phyloP scores from a whole-genome alignment of 2,888 invertebrate species.

The Heliothis peltigera region DNA sequence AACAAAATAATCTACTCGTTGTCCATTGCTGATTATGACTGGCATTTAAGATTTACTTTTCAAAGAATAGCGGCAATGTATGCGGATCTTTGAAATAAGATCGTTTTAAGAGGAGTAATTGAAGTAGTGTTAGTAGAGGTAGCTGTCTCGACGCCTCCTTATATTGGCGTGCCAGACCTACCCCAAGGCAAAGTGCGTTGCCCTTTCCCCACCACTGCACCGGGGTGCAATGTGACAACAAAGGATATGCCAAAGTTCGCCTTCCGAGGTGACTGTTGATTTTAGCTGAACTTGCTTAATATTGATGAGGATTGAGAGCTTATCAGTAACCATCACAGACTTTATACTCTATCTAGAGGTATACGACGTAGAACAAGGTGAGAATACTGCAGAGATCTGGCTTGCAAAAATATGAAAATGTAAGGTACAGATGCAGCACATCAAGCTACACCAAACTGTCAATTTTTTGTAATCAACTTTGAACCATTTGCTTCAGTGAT shows the following conservation, averaged over 20 bases:
- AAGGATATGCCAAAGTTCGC: slow-evolving; percentile 59
- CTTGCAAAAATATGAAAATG: too few relatives aligned
- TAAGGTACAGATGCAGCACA: too few relatives aligned
- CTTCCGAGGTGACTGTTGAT: slow-evolving; percentile 50
- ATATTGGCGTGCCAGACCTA: slow-evolving; percentile 80
- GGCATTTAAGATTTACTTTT: accelerated
- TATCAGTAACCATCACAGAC: slow-evolving; percentile 42
- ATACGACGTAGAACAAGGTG: slow-evolving; percentile 4
- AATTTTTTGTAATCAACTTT: too few relatives aligned
- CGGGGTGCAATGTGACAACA: slow-evolving; percentile 72
- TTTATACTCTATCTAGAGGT: slow-evolving; percentile 19
- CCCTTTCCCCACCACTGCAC: slow-evolving; percentile 64
- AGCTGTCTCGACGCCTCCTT: slow-evolving; percentile 74
- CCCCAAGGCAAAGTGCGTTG: slow-evolving; percentile 80
- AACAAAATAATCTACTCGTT: neutral
- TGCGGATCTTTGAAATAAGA: neutral
- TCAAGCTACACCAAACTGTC: too few relatives aligned
- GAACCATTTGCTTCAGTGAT: too few relatives aligned
- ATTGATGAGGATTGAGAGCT: slow-evolving; percentile 45
- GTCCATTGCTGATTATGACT: slow-evolving; percentile 61
- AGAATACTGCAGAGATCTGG: neutral
- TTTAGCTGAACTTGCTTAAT: slow-evolving; percentile 43
- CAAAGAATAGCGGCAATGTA: slow-evolving; percentile 62
- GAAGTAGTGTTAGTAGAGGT: slow-evolving; percentile 63
- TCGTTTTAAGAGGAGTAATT: slow-evolving; percentile 61